Evolutionary conservation across 1,140 invertebrate genomes (phyloP).

Genomic region (Pogonus chalceus): DNA sequence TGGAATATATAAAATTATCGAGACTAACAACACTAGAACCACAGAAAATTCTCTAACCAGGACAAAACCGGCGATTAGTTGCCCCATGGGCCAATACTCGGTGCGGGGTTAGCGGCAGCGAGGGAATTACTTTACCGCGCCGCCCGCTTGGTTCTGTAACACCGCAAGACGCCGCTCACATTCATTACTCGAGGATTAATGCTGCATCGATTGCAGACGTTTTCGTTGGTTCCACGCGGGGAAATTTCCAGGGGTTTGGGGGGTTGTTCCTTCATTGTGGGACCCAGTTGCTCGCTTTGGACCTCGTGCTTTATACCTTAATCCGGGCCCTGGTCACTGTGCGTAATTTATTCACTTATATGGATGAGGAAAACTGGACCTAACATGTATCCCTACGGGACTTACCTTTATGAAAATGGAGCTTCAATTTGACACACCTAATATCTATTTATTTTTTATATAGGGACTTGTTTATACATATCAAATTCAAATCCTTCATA

Average conservation of each 20-base stretch:
- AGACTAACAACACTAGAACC: no score
- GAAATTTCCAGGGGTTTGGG: background rate
- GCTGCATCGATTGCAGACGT: background rate
- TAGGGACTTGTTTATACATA: no score
- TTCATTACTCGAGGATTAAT: background rate
- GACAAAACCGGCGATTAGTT: background rate
- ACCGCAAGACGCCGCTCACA: background rate
- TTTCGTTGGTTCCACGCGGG: background rate
- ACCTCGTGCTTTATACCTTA: background rate
- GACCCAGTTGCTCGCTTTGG: background rate
- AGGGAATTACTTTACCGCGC: no score
- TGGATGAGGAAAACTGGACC: no score
- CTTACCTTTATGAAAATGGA: no score
- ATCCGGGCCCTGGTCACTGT: background rate
- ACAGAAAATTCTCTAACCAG: background rate
- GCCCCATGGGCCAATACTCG: background rate
- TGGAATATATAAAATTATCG: no score
- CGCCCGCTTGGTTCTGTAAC: background rate
- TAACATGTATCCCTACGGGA: no score
- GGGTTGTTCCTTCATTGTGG: background rate
- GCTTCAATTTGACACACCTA: no score
- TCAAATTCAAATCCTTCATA: no score
- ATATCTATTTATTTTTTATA: no score
- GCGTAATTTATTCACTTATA: background rate
- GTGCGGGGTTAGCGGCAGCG: no score